A percentile compares a stretch with the other conserved stretches of the same genome.
phyloP scores from a whole-genome alignment of 2,797 vertebrate genomes.

The Momotus momota region DNA sequence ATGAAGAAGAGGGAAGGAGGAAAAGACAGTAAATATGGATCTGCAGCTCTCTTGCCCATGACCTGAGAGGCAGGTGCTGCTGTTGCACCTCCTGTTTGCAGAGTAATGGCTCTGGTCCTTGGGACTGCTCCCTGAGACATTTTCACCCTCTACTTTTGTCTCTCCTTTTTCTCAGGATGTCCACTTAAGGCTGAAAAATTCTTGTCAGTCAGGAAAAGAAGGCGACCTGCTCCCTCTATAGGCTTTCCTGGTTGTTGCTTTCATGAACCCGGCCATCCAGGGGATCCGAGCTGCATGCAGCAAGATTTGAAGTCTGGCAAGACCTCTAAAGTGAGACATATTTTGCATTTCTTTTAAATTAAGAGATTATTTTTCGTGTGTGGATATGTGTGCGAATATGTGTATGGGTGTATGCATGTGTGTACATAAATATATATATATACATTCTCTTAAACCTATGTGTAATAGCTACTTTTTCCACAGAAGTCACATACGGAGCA shows the following conservation, averaged over 20 bases:
- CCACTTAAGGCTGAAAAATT: not conserved
- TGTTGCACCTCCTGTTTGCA: not conserved
- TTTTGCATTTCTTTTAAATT: not conserved
- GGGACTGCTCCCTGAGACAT: not conserved
- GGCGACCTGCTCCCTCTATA: conserved; percentile 73
- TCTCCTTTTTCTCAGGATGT: not conserved
- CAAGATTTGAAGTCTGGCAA: not conserved
- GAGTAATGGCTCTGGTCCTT: not conserved
- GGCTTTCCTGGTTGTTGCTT: conserved; percentile 22
- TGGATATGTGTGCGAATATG: not conserved
- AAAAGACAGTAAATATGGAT: not conserved
- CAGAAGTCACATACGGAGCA: accelerated
- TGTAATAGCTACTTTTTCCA: not conserved
- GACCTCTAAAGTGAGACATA: not conserved
- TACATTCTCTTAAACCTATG: not conserved
- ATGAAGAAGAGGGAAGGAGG: not conserved
- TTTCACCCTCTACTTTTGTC: not conserved
- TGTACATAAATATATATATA: accelerated
- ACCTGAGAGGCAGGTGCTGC: not conserved
- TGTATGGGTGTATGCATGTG: not conserved
- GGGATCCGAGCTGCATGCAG: not conserved
- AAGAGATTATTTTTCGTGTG: not conserved
- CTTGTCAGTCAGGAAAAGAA: not conserved
- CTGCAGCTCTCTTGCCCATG: not conserved
- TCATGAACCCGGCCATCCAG: not conserved